phyloP scores from a whole-genome alignment of 2,797 vertebrate genomes.

The Pelochelys cantorii region DNA sequence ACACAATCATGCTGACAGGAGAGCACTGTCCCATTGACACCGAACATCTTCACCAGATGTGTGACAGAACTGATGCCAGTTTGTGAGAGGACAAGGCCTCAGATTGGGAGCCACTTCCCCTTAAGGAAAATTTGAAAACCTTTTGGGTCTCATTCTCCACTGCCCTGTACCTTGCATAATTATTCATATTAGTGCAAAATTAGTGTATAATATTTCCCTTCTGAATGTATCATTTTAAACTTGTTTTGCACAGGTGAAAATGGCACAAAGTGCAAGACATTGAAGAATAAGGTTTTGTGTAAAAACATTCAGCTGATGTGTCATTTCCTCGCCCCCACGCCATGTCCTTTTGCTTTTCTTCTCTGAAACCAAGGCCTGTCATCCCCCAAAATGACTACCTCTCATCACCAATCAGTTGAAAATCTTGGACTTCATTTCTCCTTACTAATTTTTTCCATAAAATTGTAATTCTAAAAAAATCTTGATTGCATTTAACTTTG shows the following conservation, averaged over 20 bases:
- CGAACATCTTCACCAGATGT: too few species aligned
- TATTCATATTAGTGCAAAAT: not conserved
- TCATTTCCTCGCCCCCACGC: rapidly evolving
- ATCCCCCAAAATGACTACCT: rapidly evolving
- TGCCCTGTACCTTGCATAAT: not conserved
- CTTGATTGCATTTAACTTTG: rapidly evolving
- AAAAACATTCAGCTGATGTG: rapidly evolving
- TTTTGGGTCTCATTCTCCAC: not conserved
- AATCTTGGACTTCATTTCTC: not conserved
- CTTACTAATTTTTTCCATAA: not conserved
- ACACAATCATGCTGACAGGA: too few species aligned
- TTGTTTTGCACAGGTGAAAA: not conserved
- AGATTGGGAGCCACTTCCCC: slow-evolving; percentile 3
- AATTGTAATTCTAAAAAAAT: not conserved
- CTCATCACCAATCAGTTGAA: not conserved
- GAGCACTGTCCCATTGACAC: too few species aligned
- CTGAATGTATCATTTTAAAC: not conserved
- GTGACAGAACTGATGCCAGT: not conserved
- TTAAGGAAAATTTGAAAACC: not conserved
- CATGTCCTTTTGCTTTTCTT: not conserved
- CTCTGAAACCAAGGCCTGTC: not conserved
- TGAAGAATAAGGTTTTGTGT: not conserved
- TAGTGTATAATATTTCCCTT: not conserved
- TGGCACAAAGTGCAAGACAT: not conserved
- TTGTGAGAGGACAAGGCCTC: not conserved